Conservation (phyloP, 2,113 vertebrate genomes). For the Ochotona curzoniae region DNA sequence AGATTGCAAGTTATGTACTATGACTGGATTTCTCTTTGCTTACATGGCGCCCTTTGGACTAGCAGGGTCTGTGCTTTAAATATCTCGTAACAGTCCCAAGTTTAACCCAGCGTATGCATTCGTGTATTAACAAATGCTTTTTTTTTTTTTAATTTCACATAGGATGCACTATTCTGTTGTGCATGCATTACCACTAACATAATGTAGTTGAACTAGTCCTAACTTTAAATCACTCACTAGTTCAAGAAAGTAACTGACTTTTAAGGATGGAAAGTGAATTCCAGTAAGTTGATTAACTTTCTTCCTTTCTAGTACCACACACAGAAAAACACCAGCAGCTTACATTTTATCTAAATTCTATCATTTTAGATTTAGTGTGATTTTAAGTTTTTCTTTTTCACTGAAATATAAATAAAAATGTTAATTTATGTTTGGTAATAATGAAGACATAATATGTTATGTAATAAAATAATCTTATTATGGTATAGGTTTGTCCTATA, state of each 20-base stretch:
- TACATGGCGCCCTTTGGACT: slow-evolving; percentile 76
- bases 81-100: slow-evolving; percentile 73
- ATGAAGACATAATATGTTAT: slow-evolving; percentile 8
- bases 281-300: slow-evolving; percentile 25
- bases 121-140: slow-evolving; percentile 67
- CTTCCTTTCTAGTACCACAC: not conserved
- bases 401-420: slow-evolving; percentile 25
- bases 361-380: slow-evolving; percentile 48
- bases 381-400: not conserved
- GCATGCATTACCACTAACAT: slow-evolving; percentile 69
- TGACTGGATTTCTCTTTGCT: slow-evolving; percentile 80
- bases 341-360: slow-evolving; percentile 3
- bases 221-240: slow-evolving; percentile 59
- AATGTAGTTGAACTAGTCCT: slow-evolving; percentile 22
- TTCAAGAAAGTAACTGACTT: slow-evolving; percentile 60
- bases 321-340: not conserved
- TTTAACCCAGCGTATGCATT: slow-evolving; percentile 64
- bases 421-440: slow-evolving; percentile 49
- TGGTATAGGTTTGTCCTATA: not conserved
- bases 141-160: slow-evolving; percentile 15
- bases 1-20: slow-evolving; percentile 79
- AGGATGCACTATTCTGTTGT: slow-evolving; percentile 45
- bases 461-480: slow-evolving; percentile 21
- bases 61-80: slow-evolving; percentile 81
- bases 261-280: slow-evolving; percentile 79